Evolutionary conservation across 2,888 invertebrate species (phyloP), one percentile per base, ranked within the genome.

Genomic region (Eupsilia transversa): DNA sequence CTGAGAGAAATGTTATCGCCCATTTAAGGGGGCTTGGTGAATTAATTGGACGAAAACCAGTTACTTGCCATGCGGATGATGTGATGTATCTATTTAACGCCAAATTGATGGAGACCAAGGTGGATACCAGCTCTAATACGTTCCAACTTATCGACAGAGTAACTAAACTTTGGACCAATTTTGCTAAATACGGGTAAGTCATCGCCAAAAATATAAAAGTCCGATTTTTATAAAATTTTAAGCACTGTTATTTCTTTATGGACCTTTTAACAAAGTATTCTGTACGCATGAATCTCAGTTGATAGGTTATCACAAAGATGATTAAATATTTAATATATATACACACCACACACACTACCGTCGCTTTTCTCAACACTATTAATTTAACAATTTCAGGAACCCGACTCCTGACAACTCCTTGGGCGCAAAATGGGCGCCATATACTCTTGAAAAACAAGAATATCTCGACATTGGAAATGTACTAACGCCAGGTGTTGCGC

Each of bases 131-230:
- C 6, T 85, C 90, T 1, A 68, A 84, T 10, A 79, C 84, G 0
- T 90, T 85, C 65, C 67, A 84, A 69, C 81, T 92, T 66, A 89
- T 92, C 20, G 82, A 91, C 9, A 87, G 76, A 70, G 79, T 91
- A 3, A 89, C 90, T 7, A 89, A 78, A 46, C 83, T 93, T 30
- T 92, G 91, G 90, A 91, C 92, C 0, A 91, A 93, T 74, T 91
- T 93, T 49, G 92, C 92, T 52, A 93, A 92, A 88, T 87, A 78
- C 59, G 93, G 93, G 92, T 93, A 78, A 89, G 91, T 68, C 5
- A 14, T 43, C 23, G 52, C 23, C 14, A 7, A 14, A 46, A 57
- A 35, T n/a, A 65, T 20, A 59, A 57, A 14, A 5, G 2, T 64
- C 1, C 27, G 3, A 14, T 1, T 46, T 12, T 33, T 30, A 30